Evolutionary conservation across 2,888 invertebrate genomes (phyloP).

Genomic region (Alentia gelatinosa): DNA sequence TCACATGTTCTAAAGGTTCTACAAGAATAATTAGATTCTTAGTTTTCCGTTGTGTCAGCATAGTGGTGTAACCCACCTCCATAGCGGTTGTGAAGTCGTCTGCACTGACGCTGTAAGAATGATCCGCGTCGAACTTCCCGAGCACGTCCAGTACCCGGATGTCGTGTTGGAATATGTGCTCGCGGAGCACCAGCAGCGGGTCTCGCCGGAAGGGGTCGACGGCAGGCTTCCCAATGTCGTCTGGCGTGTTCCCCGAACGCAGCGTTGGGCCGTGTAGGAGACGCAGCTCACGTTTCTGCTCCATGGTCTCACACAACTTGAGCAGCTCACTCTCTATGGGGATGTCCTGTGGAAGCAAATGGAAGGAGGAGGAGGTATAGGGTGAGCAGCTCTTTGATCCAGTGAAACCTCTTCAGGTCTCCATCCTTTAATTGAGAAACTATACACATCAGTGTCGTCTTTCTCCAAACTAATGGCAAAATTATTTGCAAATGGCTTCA

Average conservation of each 20-base stretch:
- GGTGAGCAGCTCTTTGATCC: too few relatives aligned
- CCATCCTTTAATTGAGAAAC: too few relatives aligned
- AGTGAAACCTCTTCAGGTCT: too few relatives aligned
- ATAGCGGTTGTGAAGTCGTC: constrained; percentile 75
- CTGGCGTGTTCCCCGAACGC: constrained; percentile 78
- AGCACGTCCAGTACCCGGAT: constrained; percentile 75
- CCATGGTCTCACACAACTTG: constrained; percentile 75
- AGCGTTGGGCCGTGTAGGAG: constrained; percentile 75
- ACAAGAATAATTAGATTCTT: too few relatives aligned
- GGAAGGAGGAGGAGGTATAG: too few relatives aligned
- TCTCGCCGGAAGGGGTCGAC: constrained; percentile 71
- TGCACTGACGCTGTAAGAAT: constrained; percentile 69
- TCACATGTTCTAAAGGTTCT: too few relatives aligned
- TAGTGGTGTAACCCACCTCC: constrained; percentile 73
- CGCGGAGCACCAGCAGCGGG: constrained; percentile 60
- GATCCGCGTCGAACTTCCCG: constrained; percentile 72
- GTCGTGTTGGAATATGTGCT: constrained; percentile 79
- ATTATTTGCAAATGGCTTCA: too few relatives aligned
- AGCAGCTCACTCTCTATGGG: constrained; percentile 79
- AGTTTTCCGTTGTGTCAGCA: too few relatives aligned
- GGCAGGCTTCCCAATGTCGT: constrained; percentile 76
- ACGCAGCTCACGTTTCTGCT: constrained; percentile 69
- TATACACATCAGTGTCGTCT: too few relatives aligned
- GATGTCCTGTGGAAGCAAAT: constrained; percentile 72
- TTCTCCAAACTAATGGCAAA: too few relatives aligned